Conservation (phyloP, 2,888 invertebrate genomes). For the Polymixis flavicincta region DNA sequence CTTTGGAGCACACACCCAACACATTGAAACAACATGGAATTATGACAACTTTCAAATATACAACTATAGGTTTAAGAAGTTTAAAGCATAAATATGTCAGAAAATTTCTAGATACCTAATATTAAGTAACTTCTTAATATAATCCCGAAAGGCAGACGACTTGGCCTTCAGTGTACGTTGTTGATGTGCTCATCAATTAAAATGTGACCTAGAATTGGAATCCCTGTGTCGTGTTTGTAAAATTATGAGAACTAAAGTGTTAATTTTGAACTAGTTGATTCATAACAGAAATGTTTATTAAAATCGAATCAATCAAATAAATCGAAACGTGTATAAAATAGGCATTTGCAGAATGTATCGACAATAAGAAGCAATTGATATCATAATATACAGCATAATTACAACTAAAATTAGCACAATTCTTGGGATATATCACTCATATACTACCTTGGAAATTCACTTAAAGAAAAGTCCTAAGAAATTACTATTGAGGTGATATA, state of each 20-base stretch:
- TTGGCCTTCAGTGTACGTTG: conserved; percentile 20
- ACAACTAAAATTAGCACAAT: background rate
- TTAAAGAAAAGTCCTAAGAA: background rate
- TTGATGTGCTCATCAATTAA: conserved; percentile 41
- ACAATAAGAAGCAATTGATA: background rate
- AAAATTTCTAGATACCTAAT: background rate
- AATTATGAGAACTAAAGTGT: background rate
- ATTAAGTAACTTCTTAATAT: background rate
- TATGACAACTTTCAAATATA: conserved; percentile 17
- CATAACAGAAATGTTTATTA: background rate
- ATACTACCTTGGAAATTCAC: background rate
- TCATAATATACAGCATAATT: background rate
- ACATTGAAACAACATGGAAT: background rate
- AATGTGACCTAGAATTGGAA: conserved; percentile 36
- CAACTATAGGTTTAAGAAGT: background rate
- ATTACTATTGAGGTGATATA: background rate
- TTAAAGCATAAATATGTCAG: background rate
- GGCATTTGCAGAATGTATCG: background rate
- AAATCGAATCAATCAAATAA: background rate
- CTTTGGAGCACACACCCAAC: background rate
- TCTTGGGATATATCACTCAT: background rate
- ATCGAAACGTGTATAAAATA: background rate
- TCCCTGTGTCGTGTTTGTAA: conserved; percentile 4
- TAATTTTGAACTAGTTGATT: conserved; percentile 1
- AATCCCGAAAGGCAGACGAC: conserved; percentile 10